A percentile compares a stretch with the other conserved stretches of the same genome.
Conservation (phyloP, 2,888 invertebrate genomes). For the Branchipolynoe longqiensis region DNA sequence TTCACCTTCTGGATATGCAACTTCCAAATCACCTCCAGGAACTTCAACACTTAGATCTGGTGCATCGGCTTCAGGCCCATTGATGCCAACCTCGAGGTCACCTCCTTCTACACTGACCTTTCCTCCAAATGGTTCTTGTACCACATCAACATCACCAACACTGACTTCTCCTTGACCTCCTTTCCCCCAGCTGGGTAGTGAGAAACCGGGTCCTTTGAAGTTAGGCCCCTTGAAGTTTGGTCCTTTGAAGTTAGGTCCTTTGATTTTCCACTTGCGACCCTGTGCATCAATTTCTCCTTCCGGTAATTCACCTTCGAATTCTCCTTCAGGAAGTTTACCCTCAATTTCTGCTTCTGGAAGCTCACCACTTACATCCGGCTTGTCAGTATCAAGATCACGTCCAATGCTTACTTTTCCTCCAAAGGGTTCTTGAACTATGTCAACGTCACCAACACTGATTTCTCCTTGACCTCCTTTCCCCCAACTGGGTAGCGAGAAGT, state of each 20-base stretch:
- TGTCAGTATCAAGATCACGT: conserved; percentile 2
- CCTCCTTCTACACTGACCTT: conserved; percentile 1
- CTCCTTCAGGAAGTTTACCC: neutral
- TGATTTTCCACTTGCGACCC: conserved; percentile 33
- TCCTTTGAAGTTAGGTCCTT: conserved; percentile 34
- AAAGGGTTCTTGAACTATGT: conserved; percentile 46
- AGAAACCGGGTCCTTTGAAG: conserved; percentile 20
- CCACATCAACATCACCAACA: conserved; percentile 46
- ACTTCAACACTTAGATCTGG: conserved; percentile 34
- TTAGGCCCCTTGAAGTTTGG: conserved; percentile 30
- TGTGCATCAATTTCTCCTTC: conserved; percentile 5
- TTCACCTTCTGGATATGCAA: neutral
- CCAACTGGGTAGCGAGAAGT: conserved; percentile 2
- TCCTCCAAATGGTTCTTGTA: conserved; percentile 37
- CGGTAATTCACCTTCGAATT: conserved; percentile 41
- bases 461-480: conserved; percentile 30
- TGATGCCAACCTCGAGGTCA: neutral
- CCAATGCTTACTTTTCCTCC: conserved; percentile 27
- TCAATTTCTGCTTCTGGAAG: neutral
- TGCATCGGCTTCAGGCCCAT: neutral
- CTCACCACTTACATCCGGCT: too few relatives aligned
- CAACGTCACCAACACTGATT: conserved; percentile 54
- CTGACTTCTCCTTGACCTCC: conserved; percentile 51
- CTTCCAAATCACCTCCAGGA: neutral
- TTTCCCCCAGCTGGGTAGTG: conserved; percentile 3